Base-by-base conservation (phyloP, 53 echinoderm and acorn worm species). In the Zoroaster sp. region DNA sequence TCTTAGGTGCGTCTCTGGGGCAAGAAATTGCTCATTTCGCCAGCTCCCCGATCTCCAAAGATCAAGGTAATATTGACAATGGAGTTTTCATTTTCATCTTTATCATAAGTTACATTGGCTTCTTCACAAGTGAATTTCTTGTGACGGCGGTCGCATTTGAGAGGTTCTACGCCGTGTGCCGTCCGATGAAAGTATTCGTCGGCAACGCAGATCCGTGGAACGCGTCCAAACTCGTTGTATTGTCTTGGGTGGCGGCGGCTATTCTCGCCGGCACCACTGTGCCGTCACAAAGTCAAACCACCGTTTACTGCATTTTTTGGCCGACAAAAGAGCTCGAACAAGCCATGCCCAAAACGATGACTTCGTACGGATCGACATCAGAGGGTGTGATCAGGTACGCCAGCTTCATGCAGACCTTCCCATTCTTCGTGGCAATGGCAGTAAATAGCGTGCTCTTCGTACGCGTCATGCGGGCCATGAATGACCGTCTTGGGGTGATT, bases 401-500 rank as follows among this genome's bases (percentile, higher is more conserved):
- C 81, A 89, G 82, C n/a, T 72, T 59, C 81, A 73, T 89, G 42
- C 90, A 89, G 73, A 89, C 90, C 4, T 69, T 81, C 35, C 90
- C 90, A 32, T 89, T 89, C 82, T 89, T 89, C 40, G 73, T 89
- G 23, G 90, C 90, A 41, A 72, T 89, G 82, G 82, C 82, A 5
- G 76, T 89, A n/a, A 89, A 89, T 55, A 72, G 72, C 40, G 73
- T 72, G n/a, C 90, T 89, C 34, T 89, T 81, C 74, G 82, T 89
- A 4, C 75, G 82, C 36, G 85, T 85, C 52, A 85, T 85, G 85
- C 85, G 85, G 47, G 85, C 85, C 69, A 95, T 95, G 95, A 82
- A 93, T 41, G 86, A 93, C 40, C 90, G 95, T 45, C 91, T 93
- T 14, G 82, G 72, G 25, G 90, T 91, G 17, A 95, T 95, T 81